Percentiles rank a stretch among this genome's conserved stretches.
These are phyloP conservation scores for Drosophila antonietae DNA, from an alignment of 2,888 invertebrate species.

Conservation along the genomic window DNA sequence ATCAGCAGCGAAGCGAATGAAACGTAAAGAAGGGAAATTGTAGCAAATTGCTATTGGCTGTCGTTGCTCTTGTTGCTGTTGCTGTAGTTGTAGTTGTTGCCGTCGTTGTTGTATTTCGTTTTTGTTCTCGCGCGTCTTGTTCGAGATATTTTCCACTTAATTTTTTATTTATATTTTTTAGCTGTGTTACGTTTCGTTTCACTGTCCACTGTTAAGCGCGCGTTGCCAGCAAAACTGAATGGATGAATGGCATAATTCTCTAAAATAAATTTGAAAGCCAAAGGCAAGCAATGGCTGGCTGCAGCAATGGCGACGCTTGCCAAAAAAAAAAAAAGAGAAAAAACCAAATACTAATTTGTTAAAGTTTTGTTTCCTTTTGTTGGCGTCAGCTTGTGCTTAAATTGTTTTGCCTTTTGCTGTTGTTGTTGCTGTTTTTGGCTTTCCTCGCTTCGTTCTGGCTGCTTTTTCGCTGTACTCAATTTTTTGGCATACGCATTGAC, in stretches of 20 bases:
- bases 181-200: conserved; percentile 32
- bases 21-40: not conserved
- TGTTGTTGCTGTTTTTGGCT: conserved; percentile 24
- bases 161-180: conserved; percentile 32
- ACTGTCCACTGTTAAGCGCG: conserved; percentile 54
- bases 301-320: conserved; percentile 57
- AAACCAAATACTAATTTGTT: conserved; percentile 61
- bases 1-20: conserved; percentile 13
- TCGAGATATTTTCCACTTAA: conserved; percentile 48
- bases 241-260: conserved; percentile 80
- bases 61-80: conserved; percentile 10
- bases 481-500: conserved; percentile 66
- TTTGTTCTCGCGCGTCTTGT: conserved; percentile 8
- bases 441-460: conserved; percentile 50
- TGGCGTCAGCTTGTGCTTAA: conserved; percentile 52
- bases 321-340: conserved; percentile 55
- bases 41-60: conserved; percentile 19
- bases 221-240: conserved; percentile 61
- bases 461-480: conserved; percentile 67
- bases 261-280: conserved; percentile 80
- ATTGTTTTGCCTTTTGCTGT: conserved; percentile 57
- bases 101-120: not conserved
- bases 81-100: conserved; percentile 6
- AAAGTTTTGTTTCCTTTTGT: conserved; percentile 57
- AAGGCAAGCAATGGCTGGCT: conserved; percentile 30